phyloP scores from a whole-genome alignment of 2,797 vertebrate species.

The Enteromius trimaculatus region DNA sequence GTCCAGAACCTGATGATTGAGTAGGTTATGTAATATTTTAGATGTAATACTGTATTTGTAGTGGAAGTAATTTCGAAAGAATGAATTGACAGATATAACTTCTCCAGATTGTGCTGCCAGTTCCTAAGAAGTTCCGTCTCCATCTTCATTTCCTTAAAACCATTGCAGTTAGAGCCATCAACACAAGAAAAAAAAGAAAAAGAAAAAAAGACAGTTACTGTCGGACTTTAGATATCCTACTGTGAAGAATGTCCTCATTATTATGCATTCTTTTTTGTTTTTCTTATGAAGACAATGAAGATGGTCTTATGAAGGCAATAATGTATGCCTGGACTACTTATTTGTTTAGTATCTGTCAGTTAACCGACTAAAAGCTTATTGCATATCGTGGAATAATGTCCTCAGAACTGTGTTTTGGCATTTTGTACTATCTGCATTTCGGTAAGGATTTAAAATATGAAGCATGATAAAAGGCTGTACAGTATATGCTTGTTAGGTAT shows the following conservation, averaged over 20 bases:
- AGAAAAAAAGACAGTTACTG: background rate
- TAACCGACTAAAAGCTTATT: background rate
- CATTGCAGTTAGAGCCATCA: background rate
- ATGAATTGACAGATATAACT: background rate
- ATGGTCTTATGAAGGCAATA: background rate
- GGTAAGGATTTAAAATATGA: too few relatives aligned
- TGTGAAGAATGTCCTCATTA: background rate
- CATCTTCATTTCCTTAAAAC: background rate
- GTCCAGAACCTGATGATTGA: background rate
- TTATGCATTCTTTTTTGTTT: slow-evolving; percentile 10
- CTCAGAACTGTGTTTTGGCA: too few relatives aligned
- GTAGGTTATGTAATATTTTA: background rate
- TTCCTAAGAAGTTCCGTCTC: background rate
- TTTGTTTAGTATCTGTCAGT: background rate
- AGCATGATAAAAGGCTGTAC: too few relatives aligned
- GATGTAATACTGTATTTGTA: background rate
- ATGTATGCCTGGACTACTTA: background rate
- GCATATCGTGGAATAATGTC: too few relatives aligned
- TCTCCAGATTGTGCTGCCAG: background rate
- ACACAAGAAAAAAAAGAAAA: background rate
- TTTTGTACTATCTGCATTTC: too few relatives aligned
- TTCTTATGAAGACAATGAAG: background rate
- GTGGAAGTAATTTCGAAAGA: background rate
- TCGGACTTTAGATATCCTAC: background rate
- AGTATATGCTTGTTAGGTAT: too few relatives aligned